Evolutionary conservation across 2,113 vertebrate species (phyloP).

Genomic region (Phylloscopus trochilus): DNA sequence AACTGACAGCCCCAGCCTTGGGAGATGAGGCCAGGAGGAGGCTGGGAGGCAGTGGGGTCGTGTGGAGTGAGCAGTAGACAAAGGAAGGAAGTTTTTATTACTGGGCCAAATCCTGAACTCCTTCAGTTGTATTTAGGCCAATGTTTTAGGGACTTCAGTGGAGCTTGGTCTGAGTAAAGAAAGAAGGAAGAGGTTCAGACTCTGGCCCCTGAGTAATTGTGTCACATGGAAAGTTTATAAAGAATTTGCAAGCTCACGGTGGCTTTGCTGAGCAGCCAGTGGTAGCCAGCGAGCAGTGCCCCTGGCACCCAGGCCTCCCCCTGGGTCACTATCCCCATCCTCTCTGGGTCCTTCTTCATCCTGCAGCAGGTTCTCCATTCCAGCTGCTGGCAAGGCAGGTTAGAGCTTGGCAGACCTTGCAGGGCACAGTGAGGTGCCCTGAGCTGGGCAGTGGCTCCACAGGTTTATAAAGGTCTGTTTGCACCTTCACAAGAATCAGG

Average conservation of each 20-base stretch:
- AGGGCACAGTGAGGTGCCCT: rapidly evolving
- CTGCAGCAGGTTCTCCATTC: rapidly evolving
- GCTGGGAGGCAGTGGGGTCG: neutral
- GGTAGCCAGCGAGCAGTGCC: rapidly evolving
- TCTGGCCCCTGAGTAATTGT: neutral
- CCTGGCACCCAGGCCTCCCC: neutral
- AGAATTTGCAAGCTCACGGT: neutral
- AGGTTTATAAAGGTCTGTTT: neutral
- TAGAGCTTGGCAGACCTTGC: rapidly evolving
- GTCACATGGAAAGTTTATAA: neutral
- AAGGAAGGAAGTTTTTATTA: constrained; percentile 68
- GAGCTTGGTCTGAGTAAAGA: neutral
- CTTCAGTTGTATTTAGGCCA: neutral
- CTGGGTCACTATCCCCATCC: neutral
- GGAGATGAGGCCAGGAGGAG: neutral
- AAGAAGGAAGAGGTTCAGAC: constrained; percentile 9
- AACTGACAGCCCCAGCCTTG: neutral
- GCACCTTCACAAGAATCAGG: rapidly evolving
- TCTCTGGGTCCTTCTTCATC: neutral
- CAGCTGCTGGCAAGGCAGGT: rapidly evolving
- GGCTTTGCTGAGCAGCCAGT: neutral
- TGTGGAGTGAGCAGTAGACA: constrained; percentile 10
- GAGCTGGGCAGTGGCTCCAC: neutral
- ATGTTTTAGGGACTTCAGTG: neutral
- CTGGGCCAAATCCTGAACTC: constrained; percentile 39